phyloP scores from a whole-genome alignment of 2,113 vertebrate species.

The Hemichromis elongatus region DNA sequence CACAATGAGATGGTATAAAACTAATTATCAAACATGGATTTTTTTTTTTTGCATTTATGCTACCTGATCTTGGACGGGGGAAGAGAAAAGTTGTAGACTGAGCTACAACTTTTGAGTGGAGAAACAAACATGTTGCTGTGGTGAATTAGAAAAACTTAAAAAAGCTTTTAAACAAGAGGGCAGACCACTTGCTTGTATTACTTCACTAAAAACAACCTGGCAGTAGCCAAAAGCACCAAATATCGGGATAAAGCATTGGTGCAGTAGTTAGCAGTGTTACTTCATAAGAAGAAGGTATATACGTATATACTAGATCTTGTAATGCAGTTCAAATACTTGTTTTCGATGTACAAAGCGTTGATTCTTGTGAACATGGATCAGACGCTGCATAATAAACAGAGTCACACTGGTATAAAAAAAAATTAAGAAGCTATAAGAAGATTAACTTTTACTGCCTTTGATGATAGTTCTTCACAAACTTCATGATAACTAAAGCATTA shows the following conservation, averaged over 20 bases:
- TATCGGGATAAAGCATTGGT: not conserved
- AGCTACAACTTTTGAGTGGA: not conserved
- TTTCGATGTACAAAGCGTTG: not conserved
- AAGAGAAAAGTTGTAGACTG: too few species aligned
- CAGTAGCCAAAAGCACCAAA: not conserved
- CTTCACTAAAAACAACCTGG: not conserved
- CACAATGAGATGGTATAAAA: too few species aligned
- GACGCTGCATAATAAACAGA: not conserved
- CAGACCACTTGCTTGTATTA: rapidly evolving
- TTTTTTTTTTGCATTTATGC: too few species aligned
- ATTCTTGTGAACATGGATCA: not conserved
- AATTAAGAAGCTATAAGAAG: not conserved
- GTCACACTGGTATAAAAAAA: not conserved
- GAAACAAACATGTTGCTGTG: not conserved
- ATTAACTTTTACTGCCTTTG: not conserved
- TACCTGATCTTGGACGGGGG: too few species aligned
- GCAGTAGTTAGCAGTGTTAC: not conserved
- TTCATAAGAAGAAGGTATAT: not conserved
- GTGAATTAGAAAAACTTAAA: not conserved
- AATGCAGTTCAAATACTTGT: not conserved
- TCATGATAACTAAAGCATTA: not conserved
- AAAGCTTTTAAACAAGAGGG: not conserved
- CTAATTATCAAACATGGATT: too few species aligned
- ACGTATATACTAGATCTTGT: not conserved
- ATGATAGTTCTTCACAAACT: not conserved